A percentile compares a stretch with the other conserved stretches of the same genome.
Evolutionary conservation across 2,888 invertebrate species (phyloP).

Genomic region (Chrysina gloriosa): DNA sequence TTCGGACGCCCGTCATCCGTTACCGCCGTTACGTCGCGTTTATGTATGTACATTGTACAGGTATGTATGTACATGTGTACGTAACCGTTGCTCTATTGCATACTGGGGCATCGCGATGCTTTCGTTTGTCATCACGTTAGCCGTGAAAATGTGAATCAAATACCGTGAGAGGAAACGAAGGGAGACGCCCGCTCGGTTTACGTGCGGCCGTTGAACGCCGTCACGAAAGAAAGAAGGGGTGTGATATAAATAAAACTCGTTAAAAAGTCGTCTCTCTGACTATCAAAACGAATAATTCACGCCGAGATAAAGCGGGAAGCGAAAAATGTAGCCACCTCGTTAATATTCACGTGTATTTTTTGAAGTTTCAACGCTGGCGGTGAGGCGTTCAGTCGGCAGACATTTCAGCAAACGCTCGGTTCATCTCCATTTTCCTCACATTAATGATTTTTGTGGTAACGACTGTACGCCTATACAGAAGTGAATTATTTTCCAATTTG

Average conservation of each 20-base stretch:
- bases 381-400: background rate
- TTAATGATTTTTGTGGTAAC: too few species aligned
- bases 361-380: background rate
- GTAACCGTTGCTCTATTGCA: background rate
- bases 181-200: background rate
- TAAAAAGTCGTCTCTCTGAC: slow-evolving; percentile 13
- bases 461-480: too few species aligned
- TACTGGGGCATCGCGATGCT: background rate
- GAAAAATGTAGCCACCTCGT: background rate
- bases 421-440: too few species aligned
- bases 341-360: slow-evolving; percentile 17
- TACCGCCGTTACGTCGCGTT: too few species aligned
- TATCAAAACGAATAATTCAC: slow-evolving; percentile 24
- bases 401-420: too few species aligned
- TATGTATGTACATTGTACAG: too few species aligned
- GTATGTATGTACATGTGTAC: background rate
- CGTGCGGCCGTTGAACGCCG: background rate
- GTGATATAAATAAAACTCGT: slow-evolving; percentile 20
- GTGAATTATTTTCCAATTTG: too few species aligned
- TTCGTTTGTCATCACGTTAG: slow-evolving; percentile 9
- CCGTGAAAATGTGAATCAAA: slow-evolving; percentile 14
- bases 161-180: slow-evolving; percentile 2
- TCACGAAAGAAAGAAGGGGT: background rate
- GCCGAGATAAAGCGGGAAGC: slow-evolving; percentile 1
- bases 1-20: too few species aligned